Conservation (phyloP, 2,113 vertebrate genomes). For the Oenanthe oenanthe region DNA sequence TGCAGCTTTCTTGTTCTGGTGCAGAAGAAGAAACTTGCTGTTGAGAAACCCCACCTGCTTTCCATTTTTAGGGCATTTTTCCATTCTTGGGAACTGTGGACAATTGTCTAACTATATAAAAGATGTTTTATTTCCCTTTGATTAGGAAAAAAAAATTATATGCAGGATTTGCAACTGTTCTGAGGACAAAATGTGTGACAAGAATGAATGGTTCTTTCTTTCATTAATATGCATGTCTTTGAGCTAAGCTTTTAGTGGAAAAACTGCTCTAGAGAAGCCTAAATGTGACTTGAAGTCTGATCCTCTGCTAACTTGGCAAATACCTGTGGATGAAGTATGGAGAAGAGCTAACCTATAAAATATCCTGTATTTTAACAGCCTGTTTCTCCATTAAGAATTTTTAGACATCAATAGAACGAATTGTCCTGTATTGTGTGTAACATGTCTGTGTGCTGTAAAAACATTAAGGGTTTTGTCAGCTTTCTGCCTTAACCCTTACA, state of each 20-base stretch:
- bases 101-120: constrained; percentile 57
- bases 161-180: constrained; percentile 62
- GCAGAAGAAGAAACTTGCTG: not conserved
- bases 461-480: constrained; percentile 43
- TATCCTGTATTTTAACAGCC: constrained; percentile 65
- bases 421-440: constrained; percentile 43
- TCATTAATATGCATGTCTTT: constrained; percentile 28
- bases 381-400: constrained; percentile 68
- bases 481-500: constrained; percentile 28
- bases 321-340: constrained; percentile 45
- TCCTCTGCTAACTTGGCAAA: constrained; percentile 63
- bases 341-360: constrained; percentile 58
- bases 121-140: constrained; percentile 64
- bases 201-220: constrained; percentile 53
- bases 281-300: constrained; percentile 49
- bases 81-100: constrained; percentile 40
- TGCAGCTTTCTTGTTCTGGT: not conserved
- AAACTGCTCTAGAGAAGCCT: constrained; percentile 25
- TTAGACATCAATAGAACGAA: constrained; percentile 55
- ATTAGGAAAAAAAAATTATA: constrained; percentile 55
- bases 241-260: constrained; percentile 42
- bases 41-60: constrained; percentile 63
- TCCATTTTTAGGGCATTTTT: constrained; percentile 59
- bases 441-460: constrained; percentile 50
- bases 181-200: constrained; percentile 60